Evolutionary conservation across 2,888 invertebrate species (phyloP), one percentile per base, ranked within the genome.

Genomic region (Acanthosepion lycidas): DNA sequence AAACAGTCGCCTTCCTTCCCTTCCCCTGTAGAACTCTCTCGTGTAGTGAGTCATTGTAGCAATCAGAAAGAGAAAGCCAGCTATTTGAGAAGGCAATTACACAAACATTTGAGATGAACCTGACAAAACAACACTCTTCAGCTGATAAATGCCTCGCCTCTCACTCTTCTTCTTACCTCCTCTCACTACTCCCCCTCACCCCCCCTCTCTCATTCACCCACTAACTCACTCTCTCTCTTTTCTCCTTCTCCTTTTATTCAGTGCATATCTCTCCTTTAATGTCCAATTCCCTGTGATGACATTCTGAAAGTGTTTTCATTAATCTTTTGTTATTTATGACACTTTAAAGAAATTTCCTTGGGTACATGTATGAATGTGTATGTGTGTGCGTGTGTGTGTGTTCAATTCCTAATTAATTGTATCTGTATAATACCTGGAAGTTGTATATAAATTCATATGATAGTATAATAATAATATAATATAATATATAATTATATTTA

Each of bases 41-140:
- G 93, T 93, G 28, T 93, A 93, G 93, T 93, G 93, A 93, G 93
- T 93, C 93, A 93, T 53, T 93, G 93, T 93, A 93, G 93, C 93
- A 93, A 93, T 93, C 51, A n/a, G 93, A 28, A 93, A 93, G 93
- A 93, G 93, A 93, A 93, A 53, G 93, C 51, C 49, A 93, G 93
- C 93, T 93, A 93, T 93, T 93, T 93, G 93, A 53, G 53, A 93
- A 93, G 93, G 93, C 93, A 93, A 93, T 93, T 93, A 93, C 93
- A 93, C 93, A 93, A 93, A 93, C 93, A 93, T 93, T 93, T 93
- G 51, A 93, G 93, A 93, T 93, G 93, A 93, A 93, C 93, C 93
- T 53, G 53, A 93, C 93, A 53, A 93, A 49, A 93, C 93, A 93
- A 78, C 78, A 78, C 78, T 78, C n/a, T 78, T 93, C 51, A 93